phyloP scores from a whole-genome alignment of 92 coral and sea anemone genomes.

The Epizoanthus fatuus region DNA sequence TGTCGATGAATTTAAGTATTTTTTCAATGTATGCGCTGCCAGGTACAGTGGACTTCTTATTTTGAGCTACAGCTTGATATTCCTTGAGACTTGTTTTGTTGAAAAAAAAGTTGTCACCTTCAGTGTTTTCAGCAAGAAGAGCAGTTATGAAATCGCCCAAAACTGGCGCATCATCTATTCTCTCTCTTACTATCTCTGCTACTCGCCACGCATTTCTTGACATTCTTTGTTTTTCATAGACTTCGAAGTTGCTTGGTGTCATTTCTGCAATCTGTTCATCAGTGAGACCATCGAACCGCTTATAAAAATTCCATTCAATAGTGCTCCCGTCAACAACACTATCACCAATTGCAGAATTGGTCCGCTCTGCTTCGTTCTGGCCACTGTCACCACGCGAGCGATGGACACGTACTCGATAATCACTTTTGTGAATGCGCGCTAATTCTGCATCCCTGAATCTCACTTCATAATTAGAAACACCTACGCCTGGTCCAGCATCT shows the following conservation, averaged over 20 bases:
- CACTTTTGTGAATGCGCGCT: too few species aligned
- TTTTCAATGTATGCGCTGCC: constrained; percentile 61
- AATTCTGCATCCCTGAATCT: too few species aligned
- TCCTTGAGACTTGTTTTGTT: constrained; percentile 23
- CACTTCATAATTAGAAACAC: too few species aligned
- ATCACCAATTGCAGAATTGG: too few species aligned
- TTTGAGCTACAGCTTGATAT: constrained; percentile 22
- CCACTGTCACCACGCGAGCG: too few species aligned
- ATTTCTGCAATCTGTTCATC: constrained; percentile 51
- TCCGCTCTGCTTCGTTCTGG: too few species aligned
- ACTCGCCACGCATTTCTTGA: constrained; percentile 48
- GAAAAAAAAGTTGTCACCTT: constrained; percentile 20
- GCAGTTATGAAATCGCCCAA: constrained; percentile 43
- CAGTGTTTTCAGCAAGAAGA: constrained; percentile 18
- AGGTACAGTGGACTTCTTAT: constrained; percentile 21
- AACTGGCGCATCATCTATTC: constrained; percentile 73
- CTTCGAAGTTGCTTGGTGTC: constrained; percentile 31
- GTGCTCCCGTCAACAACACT: constrained; percentile 5
- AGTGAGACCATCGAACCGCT: constrained; percentile 43
- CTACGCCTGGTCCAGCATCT: constrained; percentile 68
- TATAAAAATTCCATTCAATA: constrained; percentile 60
- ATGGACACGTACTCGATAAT: too few species aligned
- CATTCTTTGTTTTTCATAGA: constrained; percentile 39
- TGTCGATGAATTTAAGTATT: constrained; percentile 18
- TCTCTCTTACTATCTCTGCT: constrained; percentile 40